Conservation (phyloP, 2,113 vertebrate species). For the Mobula birostris region DNA sequence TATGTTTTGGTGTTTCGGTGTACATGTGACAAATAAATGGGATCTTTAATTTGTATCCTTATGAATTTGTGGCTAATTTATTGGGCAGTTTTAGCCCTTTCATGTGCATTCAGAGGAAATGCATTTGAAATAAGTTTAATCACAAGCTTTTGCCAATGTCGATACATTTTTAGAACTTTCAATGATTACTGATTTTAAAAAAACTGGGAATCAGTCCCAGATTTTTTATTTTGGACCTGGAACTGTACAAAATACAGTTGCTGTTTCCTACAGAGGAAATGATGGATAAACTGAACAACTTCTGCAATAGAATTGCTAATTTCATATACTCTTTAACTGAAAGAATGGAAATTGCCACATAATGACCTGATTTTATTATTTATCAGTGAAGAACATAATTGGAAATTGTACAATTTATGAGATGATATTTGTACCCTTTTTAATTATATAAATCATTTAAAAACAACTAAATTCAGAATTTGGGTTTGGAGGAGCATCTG, state of each 20-base stretch:
- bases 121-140: not conserved
- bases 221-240: not conserved
- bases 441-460: not conserved
- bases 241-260: not conserved
- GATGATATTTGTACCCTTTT: not conserved
- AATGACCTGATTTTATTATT: not conserved
- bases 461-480: not conserved
- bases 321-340: not conserved
- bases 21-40: too few species aligned
- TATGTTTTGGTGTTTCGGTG: too few species aligned
- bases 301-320: not conserved
- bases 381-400: not conserved
- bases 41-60: too few species aligned
- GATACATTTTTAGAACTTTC: not conserved
- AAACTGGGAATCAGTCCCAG: not conserved
- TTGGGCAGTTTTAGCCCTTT: not conserved
- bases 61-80: not conserved
- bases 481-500: not conserved
- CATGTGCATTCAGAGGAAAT: not conserved
- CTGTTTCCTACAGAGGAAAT: not conserved
- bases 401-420: not conserved
- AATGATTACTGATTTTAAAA: not conserved
- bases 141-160: not conserved
- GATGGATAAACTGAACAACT: not conserved
- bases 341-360: not conserved